Base-by-base conservation (phyloP, 35 echinoderm and acorn worm genomes). In the Holothuria glaberrima region DNA sequence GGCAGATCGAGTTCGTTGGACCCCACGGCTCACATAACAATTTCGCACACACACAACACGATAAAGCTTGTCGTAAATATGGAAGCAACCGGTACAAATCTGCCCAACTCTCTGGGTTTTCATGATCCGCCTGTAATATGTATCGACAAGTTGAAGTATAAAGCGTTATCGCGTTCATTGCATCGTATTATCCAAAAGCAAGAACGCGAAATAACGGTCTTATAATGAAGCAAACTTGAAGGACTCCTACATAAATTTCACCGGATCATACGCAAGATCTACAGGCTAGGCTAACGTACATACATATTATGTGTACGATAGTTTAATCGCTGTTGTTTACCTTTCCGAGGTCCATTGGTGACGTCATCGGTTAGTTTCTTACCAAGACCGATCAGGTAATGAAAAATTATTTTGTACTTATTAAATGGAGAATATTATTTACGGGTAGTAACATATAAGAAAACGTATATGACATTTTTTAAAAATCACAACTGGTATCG, bases 101-200 rank as follows among this genome's bases (percentile, higher is more conserved):
- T 5, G 80, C 91, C 91, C 97, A 95, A 83, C 90, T 92, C 72
- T 94, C 86, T 24, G 90, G 87, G 71, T 95, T 90, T 85, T 93
- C 91, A 78, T 92, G 88, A 78, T 99, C 93, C 30, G 93, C 93
- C 44, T 99, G 91, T 61, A 99, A 89, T 83, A 99, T 94, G 75
- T 99, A 99, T 14, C 97, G 91, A 89, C 97, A 99, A 34, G 97
- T 99, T 31, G 97, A 95, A 61, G 94, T 92, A 74, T 99, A 99
- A 41, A 99, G 90, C 48, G 90, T 95, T 58, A 93, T 95, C 48
- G 97, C 97, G 84, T 99, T 95, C 97, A 99, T 99, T 41, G 20
- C 74, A 73, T 21, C 22, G 35, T 48, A 35, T 19, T 57, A 84
- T 63, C 32, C 80, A 56, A 59, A 12, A 17, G 0, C 50, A 14